Evolutionary conservation across 2,797 vertebrate species (phyloP).

Genomic region (Coranthus polyacanthus): DNA sequence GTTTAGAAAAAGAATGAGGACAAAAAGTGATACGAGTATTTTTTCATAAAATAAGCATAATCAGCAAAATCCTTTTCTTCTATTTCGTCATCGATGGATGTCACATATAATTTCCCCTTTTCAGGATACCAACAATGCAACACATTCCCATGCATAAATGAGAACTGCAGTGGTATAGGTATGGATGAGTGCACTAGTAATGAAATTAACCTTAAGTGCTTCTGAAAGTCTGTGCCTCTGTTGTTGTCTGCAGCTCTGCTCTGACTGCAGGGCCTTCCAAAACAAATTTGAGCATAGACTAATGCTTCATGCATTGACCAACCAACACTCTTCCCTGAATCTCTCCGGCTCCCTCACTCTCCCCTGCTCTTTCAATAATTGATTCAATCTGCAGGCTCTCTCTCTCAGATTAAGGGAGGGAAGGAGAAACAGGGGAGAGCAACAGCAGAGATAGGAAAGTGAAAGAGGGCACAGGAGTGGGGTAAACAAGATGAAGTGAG

Average conservation of each 20-base stretch:
- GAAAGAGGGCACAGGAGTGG: slow-evolving; percentile 42
- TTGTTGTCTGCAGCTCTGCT: slow-evolving; percentile 59
- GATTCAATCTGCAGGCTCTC: slow-evolving; percentile 79
- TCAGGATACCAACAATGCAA: slow-evolving; percentile 12
- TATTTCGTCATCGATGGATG: slow-evolving; percentile 5
- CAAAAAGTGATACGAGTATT: neutral
- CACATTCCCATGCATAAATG: slow-evolving; percentile 45
- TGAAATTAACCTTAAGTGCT: slow-evolving; percentile 70
- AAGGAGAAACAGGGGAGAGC: slow-evolving; percentile 32
- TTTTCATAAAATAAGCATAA: slow-evolving; percentile 16
- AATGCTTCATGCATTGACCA: slow-evolving; percentile 66
- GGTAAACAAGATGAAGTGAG: slow-evolving; percentile 46
- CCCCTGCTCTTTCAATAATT: slow-evolving; percentile 80
- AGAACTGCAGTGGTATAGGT: slow-evolving; percentile 28
- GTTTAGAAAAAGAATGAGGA: slow-evolving; percentile 21
- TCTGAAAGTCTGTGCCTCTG: slow-evolving; percentile 58
- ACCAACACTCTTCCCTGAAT: slow-evolving; percentile 64
- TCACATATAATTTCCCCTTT: slow-evolving; percentile 15
- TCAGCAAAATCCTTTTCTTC: slow-evolving; percentile 10
- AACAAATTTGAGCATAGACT: slow-evolving; percentile 63
- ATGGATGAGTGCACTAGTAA: slow-evolving; percentile 53
- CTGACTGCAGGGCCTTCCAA: slow-evolving; percentile 54
- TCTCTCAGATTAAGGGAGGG: slow-evolving; percentile 66
- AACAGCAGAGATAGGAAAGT: slow-evolving; percentile 40
- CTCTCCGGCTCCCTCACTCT: slow-evolving; percentile 47